Conservation (phyloP, 2,797 vertebrate genomes). For the Pteronotus mesoamericanus region DNA sequence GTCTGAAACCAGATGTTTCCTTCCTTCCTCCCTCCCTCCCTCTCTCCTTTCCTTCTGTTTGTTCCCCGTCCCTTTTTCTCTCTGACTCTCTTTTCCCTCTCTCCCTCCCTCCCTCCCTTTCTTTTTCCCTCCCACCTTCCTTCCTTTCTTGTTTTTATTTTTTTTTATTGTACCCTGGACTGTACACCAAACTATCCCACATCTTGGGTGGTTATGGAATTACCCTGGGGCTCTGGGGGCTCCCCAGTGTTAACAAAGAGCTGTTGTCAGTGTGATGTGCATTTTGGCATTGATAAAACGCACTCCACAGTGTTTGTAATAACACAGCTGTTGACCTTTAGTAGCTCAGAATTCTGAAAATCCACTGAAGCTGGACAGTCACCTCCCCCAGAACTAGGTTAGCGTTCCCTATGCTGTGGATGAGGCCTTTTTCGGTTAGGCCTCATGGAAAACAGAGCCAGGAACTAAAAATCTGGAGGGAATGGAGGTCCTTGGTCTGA, state of each 20-base stretch:
- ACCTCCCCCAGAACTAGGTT: background rate
- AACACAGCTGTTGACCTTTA: constrained; percentile 66
- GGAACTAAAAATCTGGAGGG: background rate
- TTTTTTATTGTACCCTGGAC: background rate
- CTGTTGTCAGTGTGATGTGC: constrained; percentile 39
- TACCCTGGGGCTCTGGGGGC: constrained; percentile 11
- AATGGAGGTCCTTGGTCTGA: background rate
- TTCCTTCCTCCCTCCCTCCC: rapidly evolving
- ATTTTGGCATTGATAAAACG: background rate
- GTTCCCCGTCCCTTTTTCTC: too few species aligned
- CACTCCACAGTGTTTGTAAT: constrained; percentile 31
- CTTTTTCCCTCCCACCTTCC: background rate
- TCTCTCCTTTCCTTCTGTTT: rapidly evolving
- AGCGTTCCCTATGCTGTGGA: background rate
- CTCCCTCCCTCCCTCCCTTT: too few species aligned
- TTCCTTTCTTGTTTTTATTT: background rate
- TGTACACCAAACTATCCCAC: background rate
- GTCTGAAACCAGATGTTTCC: background rate
- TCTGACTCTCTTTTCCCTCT: background rate
- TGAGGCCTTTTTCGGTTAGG: background rate
- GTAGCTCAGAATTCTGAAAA: constrained; percentile 45
- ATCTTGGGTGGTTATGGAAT: constrained; percentile 48
- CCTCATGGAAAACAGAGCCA: background rate
- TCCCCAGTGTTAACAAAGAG: constrained; percentile 51
- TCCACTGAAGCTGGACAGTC: background rate